These are phyloP conservation scores for Melinaea marsaeus DNA, from an alignment of 2,888 invertebrate genomes.

Conservation along the genomic window DNA sequence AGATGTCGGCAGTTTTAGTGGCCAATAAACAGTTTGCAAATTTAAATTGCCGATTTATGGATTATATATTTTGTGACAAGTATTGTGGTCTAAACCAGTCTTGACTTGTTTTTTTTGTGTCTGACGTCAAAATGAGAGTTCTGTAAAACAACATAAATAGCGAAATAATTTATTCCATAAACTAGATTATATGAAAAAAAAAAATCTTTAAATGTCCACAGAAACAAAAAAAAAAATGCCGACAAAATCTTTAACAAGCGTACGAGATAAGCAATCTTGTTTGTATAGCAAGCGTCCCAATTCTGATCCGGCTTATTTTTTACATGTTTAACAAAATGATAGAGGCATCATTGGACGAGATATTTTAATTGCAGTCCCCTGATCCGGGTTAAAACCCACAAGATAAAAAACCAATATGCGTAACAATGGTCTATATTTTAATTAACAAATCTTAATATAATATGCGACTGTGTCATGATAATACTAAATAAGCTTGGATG, in stretches of 20 bases:
- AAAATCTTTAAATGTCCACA: slow-evolving; percentile 1
- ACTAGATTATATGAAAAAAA: not conserved
- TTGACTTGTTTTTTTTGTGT: slow-evolving; percentile 14
- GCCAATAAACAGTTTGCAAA: slow-evolving; percentile 63
- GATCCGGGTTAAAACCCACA: slow-evolving; percentile 40
- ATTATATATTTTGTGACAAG: slow-evolving; percentile 32
- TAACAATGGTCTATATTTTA: slow-evolving; percentile 27
- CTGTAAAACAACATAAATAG: not conserved
- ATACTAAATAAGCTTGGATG: too few species aligned
- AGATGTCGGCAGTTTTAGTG: slow-evolving; percentile 59
- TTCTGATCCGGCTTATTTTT: slow-evolving; percentile 38
- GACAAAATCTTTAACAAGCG: slow-evolving; percentile 9
- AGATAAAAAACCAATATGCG: slow-evolving; percentile 33
- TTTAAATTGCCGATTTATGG: slow-evolving; percentile 44
- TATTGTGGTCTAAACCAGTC: slow-evolving; percentile 19
- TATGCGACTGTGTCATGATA: slow-evolving; percentile 24
- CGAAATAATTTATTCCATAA: not conserved
- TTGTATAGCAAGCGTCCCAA: slow-evolving; percentile 21
- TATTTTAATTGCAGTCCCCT: slow-evolving; percentile 36
- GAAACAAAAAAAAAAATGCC: slow-evolving; percentile 2
- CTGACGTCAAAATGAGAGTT: not conserved
- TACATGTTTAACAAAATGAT: slow-evolving; percentile 29
- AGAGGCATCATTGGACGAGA: slow-evolving; percentile 35
- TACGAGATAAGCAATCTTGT: slow-evolving; percentile 12
- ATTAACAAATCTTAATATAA: slow-evolving; percentile 21